A percentile compares a stretch with the other conserved stretches of the same genome.
phyloP scores from a whole-genome alignment of 2,797 vertebrate species.

The Trichosurus vulpecula region DNA sequence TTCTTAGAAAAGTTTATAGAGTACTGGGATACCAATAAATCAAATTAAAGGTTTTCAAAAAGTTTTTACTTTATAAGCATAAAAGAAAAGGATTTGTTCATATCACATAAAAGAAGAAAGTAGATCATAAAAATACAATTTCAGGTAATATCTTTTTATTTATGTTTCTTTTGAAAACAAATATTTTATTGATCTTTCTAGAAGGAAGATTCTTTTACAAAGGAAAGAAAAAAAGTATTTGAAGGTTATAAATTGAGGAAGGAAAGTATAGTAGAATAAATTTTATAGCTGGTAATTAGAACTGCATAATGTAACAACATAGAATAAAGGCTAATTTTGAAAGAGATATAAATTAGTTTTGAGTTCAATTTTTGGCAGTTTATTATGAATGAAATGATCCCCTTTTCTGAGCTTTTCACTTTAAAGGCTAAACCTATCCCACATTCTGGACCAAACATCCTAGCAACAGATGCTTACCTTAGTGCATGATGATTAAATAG shows the following conservation, averaged over 20 bases:
- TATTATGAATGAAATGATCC: neutral
- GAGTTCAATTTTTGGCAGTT: neutral
- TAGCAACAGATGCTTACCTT: neutral
- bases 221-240: neutral
- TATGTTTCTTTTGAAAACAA: neutral
- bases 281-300: neutral
- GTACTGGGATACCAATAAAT: too few relatives aligned
- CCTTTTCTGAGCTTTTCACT: neutral
- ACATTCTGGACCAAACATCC: neutral
- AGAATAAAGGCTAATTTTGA: neutral
- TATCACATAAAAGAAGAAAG: neutral
- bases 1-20: neutral
- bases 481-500: neutral
- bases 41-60: neutral
- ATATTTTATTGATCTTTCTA: neutral
- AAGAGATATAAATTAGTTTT: neutral
- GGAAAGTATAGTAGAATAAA: neutral
- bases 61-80: neutral
- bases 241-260: too few relatives aligned
- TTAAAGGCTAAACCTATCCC: neutral
- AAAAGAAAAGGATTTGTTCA: neutral
- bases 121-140: neutral
- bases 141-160: neutral
- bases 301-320: neutral
- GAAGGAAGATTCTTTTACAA: neutral